These are phyloP conservation scores for Podarcis lilfordi DNA, from an alignment of 2,797 vertebrate genomes.

Conservation along the genomic window DNA sequence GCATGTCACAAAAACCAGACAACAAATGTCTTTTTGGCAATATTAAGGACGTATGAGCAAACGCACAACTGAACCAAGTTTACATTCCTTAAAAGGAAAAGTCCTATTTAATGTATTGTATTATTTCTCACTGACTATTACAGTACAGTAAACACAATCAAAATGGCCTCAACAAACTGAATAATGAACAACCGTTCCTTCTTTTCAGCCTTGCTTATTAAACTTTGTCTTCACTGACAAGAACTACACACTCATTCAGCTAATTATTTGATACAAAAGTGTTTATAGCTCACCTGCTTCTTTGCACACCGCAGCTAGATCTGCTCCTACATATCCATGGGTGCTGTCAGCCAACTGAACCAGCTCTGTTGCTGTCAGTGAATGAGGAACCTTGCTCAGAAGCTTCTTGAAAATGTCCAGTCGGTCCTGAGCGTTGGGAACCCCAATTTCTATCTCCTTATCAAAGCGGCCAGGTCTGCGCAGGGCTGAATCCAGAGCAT, in stretches of 20 bases:
- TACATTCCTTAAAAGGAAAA: neutral
- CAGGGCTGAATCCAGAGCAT: slow-evolving; percentile 90
- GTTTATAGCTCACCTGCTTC: slow-evolving; percentile 87
- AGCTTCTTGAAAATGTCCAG: slow-evolving; percentile 89
- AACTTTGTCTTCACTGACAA: neutral
- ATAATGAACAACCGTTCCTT: neutral
- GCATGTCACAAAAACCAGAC: neutral
- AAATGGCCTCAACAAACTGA: neutral
- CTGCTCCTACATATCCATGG: slow-evolving; percentile 95
- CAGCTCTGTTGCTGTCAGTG: slow-evolving; percentile 78
- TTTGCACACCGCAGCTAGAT: slow-evolving; percentile 91
- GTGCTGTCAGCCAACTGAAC: slow-evolving; percentile 82
- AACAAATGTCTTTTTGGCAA: neutral
- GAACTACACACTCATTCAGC: neutral
- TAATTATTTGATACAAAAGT: neutral
- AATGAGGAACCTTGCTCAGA: slow-evolving; percentile 82
- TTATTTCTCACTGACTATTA: too few species aligned
- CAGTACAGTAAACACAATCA: neutral
- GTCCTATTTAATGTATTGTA: neutral
- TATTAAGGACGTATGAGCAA: neutral
- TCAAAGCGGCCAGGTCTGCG: slow-evolving; percentile 94
- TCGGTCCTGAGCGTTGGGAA: slow-evolving; percentile 85
- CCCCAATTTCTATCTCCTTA: slow-evolving; percentile 94
- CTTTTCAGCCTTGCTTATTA: neutral
- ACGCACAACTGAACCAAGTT: neutral